These are phyloP conservation scores for Artibeus jamaicensis DNA, from an alignment of 2,797 vertebrate genomes.

Conservation along the genomic window DNA sequence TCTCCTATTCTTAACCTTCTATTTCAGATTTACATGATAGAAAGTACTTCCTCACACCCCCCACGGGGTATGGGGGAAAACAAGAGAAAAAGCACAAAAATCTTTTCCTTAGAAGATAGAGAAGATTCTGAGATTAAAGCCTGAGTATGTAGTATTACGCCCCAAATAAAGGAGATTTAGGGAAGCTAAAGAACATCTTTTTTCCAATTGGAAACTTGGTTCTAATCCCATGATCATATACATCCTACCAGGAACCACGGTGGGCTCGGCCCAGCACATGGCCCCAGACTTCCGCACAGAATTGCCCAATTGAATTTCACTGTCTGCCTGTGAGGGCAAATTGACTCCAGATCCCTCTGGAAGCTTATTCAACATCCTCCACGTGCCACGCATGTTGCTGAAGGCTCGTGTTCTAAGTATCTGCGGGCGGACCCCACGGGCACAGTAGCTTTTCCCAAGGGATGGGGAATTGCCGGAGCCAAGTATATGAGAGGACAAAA, in stretches of 20 bases:
- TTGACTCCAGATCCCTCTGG: background rate
- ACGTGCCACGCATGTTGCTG: background rate
- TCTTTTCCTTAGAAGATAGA: background rate
- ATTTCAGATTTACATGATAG: slow-evolving; percentile 15
- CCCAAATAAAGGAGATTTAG: background rate
- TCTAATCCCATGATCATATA: background rate
- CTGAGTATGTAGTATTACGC: background rate
- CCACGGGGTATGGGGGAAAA: background rate
- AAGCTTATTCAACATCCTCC: background rate
- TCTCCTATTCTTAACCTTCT: background rate
- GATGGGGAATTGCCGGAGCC: background rate
- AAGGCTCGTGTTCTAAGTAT: background rate
- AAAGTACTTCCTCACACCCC: background rate
- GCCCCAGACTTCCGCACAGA: background rate
- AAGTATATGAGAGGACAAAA: background rate
- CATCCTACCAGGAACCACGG: background rate
- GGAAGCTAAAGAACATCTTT: background rate
- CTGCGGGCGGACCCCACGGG: background rate
- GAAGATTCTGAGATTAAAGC: background rate
- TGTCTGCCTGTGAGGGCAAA: background rate
- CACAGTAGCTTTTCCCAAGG: background rate
- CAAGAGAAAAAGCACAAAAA: background rate
- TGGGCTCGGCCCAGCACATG: background rate
- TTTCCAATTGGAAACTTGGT: background rate
- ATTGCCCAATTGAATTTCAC: background rate